Percentiles rank a stretch among this genome's conserved stretches.
Evolutionary conservation across 2,888 invertebrate species (phyloP).

Genomic region (Agrenia bidenticulata): DNA sequence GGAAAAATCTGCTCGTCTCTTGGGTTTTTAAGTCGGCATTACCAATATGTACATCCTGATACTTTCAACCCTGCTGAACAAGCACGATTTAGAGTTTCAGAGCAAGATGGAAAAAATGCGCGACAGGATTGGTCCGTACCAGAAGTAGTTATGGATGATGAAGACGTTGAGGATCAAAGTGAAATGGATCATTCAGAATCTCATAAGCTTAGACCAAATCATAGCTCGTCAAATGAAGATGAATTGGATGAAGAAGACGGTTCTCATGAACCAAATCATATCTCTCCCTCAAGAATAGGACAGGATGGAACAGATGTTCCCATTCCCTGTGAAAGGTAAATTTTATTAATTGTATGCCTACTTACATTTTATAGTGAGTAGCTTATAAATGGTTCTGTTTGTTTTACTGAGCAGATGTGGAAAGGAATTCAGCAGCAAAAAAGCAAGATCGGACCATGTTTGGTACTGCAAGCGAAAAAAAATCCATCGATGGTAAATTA

Average conservation of each 20-base stretch:
- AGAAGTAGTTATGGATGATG: background rate
- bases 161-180: background rate
- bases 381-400: too few relatives aligned
- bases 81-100: constrained; percentile 11
- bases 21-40: constrained; percentile 35
- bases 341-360: too few relatives aligned
- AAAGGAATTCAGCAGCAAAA: constrained; percentile 13
- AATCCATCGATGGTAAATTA: background rate
- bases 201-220: too few relatives aligned
- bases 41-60: constrained; percentile 29
- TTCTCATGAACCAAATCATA: background rate
- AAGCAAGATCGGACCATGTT: constrained; percentile 9
- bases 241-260: constrained; percentile 7
- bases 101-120: background rate
- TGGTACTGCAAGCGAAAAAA: constrained; percentile 14
- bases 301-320: background rate
- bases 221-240: too few relatives aligned
- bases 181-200: too few relatives aligned
- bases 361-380: too few relatives aligned
- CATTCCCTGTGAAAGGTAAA: too few relatives aligned
- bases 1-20: constrained; percentile 21
- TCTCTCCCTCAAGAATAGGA: background rate
- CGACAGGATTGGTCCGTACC: background rate
- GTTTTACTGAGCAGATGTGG: constrained; percentile 5
- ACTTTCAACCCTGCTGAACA: constrained; percentile 32